These are phyloP conservation scores for Cavia aperea DNA, from an alignment of 2,113 vertebrate species.

Conservation along the genomic window DNA sequence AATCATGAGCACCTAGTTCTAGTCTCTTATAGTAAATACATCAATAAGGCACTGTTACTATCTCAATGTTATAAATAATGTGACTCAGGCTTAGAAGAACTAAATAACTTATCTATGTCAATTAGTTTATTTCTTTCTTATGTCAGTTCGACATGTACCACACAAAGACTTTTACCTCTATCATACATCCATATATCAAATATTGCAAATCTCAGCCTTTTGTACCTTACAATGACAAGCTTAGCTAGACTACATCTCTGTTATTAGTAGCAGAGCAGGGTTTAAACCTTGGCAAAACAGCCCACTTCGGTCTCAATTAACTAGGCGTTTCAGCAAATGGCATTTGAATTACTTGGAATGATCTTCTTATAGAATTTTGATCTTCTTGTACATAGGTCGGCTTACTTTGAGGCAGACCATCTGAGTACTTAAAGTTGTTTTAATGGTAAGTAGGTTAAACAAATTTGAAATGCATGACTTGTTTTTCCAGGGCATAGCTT, in stretches of 20 bases:
- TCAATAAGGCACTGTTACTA: not conserved
- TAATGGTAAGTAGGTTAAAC: slow-evolving; percentile 60
- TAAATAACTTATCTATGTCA: not conserved
- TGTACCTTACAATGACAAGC: not conserved
- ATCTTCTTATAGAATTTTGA: slow-evolving; percentile 49
- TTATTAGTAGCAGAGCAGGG: not conserved
- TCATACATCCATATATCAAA: not conserved
- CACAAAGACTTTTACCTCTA: not conserved
- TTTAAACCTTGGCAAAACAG: slow-evolving; percentile 28
- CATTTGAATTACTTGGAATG: slow-evolving; percentile 42
- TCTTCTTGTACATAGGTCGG: slow-evolving; percentile 31
- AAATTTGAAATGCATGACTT: slow-evolving; percentile 62
- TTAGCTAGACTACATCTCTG: not conserved
- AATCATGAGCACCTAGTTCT: not conserved
- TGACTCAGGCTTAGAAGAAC: not conserved
- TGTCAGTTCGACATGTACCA: not conserved
- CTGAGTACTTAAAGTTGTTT: slow-evolving; percentile 52
- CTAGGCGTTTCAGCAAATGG: slow-evolving; percentile 37
- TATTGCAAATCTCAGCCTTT: not conserved
- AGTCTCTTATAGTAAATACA: not conserved
- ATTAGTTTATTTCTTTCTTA: not conserved
- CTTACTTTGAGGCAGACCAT: slow-evolving; percentile 45
- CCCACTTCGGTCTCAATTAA: slow-evolving; percentile 24
- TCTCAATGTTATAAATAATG: not conserved
- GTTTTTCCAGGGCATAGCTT: slow-evolving; percentile 53